Evolutionary conservation across 2,888 invertebrate genomes (phyloP), one percentile per base, ranked within the genome.

Genomic region (Acanthosepion pharaonis): DNA sequence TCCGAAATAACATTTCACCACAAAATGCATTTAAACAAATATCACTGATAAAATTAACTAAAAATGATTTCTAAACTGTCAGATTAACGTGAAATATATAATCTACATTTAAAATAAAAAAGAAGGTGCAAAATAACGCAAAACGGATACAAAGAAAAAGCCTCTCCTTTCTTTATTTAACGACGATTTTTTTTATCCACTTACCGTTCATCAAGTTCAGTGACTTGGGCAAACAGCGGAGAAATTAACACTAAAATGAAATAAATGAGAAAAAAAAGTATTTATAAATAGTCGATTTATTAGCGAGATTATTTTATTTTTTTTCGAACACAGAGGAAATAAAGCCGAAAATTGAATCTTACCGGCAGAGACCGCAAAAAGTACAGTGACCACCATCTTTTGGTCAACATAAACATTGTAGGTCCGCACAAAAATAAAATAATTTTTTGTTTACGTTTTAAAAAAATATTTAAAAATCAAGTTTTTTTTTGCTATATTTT

Each of bases 181-280:
- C 23, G 64, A n/a, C 15, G 28, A n/a, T 78, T 78, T 78, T 78
- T n/a, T 15, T 78, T n/a, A n/a, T 78, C 8, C 48, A 94, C 95
- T 96, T 96, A 98, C 98, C 97, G 98, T 96, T 98, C 98, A 96
- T 98, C 99, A 95, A 99, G 98, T 97, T 99, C 99, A 96, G 99
- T 97, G 93, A 99, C 99, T 96, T 98, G 98, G 49, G 98, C 95
- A 28, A 64, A 53, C 25, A 94, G 95, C 18, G 94, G 51, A n/a
- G 94, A 33, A 18, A 95, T 48, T 53, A 95, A 94, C 95, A 95
- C 96, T 96, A 95, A 25, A 95, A 95, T 25, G 28, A 93, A 93
- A 64, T 59, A 94, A 94, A 94, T 94, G 94, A 94, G 53, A 48
- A 94, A 93, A 53, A 64, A 95, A 94, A 92, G 94, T 94, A 94